These are phyloP conservation scores for Drosophila incognita DNA, from an alignment of 2,888 invertebrate species.

Conservation along the genomic window DNA sequence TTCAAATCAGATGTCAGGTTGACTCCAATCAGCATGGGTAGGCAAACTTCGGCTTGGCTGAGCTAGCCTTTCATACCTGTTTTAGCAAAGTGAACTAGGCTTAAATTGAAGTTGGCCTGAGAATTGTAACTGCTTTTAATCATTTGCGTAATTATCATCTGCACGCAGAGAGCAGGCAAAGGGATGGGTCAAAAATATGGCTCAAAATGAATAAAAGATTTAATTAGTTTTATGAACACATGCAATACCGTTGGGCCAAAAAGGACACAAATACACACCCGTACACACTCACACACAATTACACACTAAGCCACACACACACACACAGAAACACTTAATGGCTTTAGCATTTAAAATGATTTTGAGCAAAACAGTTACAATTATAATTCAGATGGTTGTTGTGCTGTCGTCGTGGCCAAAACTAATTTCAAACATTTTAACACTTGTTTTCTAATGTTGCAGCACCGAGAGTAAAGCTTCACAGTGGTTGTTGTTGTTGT, in stretches of 20 bases:
- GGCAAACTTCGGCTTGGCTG: background rate
- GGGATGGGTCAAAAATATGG: slow-evolving; percentile 40
- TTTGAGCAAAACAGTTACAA: slow-evolving; percentile 47
- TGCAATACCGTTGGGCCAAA: slow-evolving; percentile 24
- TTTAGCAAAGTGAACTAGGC: background rate
- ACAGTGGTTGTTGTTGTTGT: slow-evolving; percentile 28
- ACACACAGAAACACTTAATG: background rate
- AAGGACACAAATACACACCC: slow-evolving; percentile 9
- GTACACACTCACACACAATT: background rate
- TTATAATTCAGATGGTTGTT: slow-evolving; percentile 32
- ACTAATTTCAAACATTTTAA: slow-evolving; percentile 81
- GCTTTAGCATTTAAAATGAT: slow-evolving; percentile 42
- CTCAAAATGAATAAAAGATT: slow-evolving; percentile 69
- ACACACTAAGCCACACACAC: background rate
- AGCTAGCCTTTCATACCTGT: background rate
- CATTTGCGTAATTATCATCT: slow-evolving; percentile 2
- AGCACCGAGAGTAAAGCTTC: background rate
- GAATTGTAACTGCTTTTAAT: background rate
- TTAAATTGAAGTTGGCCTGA: background rate
- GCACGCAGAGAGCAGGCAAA: slow-evolving; percentile 4
- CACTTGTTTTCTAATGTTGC: slow-evolving; percentile 67
- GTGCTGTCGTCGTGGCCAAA: slow-evolving; percentile 54
- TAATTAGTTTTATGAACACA: slow-evolving; percentile 65
- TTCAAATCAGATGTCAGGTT: background rate
- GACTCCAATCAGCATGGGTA: background rate